phyloP scores from a whole-genome alignment of 2,113 vertebrate genomes.

The Dascyllus trimaculatus region DNA sequence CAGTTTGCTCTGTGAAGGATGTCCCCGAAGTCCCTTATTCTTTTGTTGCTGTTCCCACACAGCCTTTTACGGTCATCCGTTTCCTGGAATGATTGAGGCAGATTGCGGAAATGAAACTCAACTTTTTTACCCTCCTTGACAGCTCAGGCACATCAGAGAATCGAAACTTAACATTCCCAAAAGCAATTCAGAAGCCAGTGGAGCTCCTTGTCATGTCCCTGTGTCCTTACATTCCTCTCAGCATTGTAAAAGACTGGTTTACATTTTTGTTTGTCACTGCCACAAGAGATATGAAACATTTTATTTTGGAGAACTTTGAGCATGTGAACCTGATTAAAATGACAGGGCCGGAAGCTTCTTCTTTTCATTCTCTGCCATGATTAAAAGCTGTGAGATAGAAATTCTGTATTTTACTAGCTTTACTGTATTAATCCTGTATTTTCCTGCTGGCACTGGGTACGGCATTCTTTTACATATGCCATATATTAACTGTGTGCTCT shows the following conservation, averaged over 20 bases:
- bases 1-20: slow-evolving; percentile 51
- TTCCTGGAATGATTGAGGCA: slow-evolving; percentile 16
- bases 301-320: neutral
- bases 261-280: neutral
- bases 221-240: neutral
- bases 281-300: neutral
- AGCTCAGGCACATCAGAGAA: neutral
- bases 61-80: slow-evolving; percentile 32
- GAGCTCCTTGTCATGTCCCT: neutral
- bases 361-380: too few species aligned
- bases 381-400: too few species aligned
- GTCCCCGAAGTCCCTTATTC: slow-evolving; percentile 37
- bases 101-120: slow-evolving; percentile 19
- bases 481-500: too few species aligned
- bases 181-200: neutral
- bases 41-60: slow-evolving; percentile 16
- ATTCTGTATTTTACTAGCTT: too few species aligned
- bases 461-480: too few species aligned
- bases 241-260: neutral
- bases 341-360: too few species aligned
- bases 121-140: neutral
- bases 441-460: too few species aligned
- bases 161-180: slow-evolving; percentile 2
- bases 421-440: too few species aligned
- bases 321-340: too few species aligned